These are phyloP conservation scores for Plebejus anna DNA, from an alignment of 2,888 invertebrate species.

Conservation along the genomic window DNA sequence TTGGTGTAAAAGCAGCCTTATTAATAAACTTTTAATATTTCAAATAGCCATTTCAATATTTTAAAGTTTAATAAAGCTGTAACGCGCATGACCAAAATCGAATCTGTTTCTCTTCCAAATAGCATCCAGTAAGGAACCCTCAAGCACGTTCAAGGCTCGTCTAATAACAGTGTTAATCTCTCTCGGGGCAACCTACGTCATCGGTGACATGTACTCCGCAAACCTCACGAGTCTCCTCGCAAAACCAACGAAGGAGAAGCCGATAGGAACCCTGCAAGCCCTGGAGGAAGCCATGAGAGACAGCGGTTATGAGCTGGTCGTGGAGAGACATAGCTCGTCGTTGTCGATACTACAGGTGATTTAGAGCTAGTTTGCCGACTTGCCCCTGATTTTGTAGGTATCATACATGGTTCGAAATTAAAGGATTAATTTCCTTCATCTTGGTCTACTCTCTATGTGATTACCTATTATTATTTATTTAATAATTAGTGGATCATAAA, in stretches of 20 bases:
- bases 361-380: too few relatives aligned
- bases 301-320: slow-evolving; percentile 82
- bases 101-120: slow-evolving; percentile 17
- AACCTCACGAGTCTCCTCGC: slow-evolving; percentile 87
- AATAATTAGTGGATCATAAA: too few relatives aligned
- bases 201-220: slow-evolving; percentile 89
- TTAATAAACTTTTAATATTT: too few relatives aligned
- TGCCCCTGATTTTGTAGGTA: too few relatives aligned
- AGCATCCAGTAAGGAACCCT: slow-evolving; percentile 81
- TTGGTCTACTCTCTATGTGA: too few relatives aligned
- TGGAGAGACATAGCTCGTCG: slow-evolving; percentile 87
- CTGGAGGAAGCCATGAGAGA: slow-evolving; percentile 83
- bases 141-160: slow-evolving; percentile 83
- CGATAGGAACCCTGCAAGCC: slow-evolving; percentile 83
- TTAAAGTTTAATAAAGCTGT: too few relatives aligned
- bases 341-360: slow-evolving; percentile 83
- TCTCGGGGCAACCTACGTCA: slow-evolving; percentile 87
- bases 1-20: too few relatives aligned
- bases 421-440: too few relatives aligned
- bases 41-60: too few relatives aligned
- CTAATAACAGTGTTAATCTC: slow-evolving; percentile 85
- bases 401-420: too few relatives aligned
- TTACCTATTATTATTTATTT: too few relatives aligned
- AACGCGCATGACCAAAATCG: too few relatives aligned
- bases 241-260: slow-evolving; percentile 84